phyloP scores from a whole-genome alignment of 2,113 vertebrate genomes.

The Etia nguti region DNA sequence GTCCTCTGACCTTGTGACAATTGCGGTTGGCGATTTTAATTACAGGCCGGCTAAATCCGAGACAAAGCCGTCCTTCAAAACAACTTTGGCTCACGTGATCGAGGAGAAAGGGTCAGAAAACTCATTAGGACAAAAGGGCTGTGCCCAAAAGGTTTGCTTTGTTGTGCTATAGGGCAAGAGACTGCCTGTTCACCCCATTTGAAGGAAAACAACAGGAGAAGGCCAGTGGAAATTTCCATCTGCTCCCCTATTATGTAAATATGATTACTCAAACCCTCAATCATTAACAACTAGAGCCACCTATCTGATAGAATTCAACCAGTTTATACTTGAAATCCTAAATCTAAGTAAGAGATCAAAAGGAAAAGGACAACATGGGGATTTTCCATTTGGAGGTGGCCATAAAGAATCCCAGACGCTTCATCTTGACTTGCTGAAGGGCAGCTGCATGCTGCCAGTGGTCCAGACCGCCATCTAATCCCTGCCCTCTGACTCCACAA shows the following conservation, averaged over 20 bases:
- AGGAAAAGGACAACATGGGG: background rate
- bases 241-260: background rate
- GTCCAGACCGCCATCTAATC: slow-evolving; percentile 20
- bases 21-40: slow-evolving; percentile 46
- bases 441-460: background rate
- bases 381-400: background rate
- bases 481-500: slow-evolving; percentile 24
- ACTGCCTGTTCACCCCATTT: background rate
- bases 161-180: background rate
- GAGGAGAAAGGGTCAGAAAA: slow-evolving; percentile 29
- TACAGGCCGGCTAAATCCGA: slow-evolving; percentile 15
- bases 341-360: background rate
- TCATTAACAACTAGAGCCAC: background rate
- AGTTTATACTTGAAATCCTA: background rate
- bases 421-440: background rate
- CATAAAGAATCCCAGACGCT: background rate
- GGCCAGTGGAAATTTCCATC: background rate
- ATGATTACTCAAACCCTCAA: background rate
- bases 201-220: background rate
- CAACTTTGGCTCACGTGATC: slow-evolving; percentile 47
- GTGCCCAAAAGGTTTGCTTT: background rate
- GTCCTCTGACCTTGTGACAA: slow-evolving; percentile 42
- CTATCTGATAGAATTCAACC: background rate
- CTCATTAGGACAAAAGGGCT: slow-evolving; percentile 22
- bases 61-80: slow-evolving; percentile 53